A percentile compares a stretch with the other conserved stretches of the same genome.
phyloP scores from a whole-genome alignment of 1,140 invertebrate species.

The Drosophila subpulchrella region DNA sequence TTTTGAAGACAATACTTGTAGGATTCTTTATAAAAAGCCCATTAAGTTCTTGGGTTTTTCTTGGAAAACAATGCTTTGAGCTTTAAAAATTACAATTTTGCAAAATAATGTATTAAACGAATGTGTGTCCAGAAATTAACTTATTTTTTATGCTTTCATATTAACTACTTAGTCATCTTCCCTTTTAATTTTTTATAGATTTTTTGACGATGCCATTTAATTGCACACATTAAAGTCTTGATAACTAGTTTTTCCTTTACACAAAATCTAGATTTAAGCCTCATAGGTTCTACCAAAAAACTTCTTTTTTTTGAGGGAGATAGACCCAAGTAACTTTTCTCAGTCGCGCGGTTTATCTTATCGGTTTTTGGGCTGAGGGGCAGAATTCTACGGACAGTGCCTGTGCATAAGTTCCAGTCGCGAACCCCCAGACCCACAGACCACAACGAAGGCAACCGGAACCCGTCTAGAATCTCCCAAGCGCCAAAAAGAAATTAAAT shows the following conservation, averaged over 20 bases:
- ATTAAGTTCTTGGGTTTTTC: not conserved
- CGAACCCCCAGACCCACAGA: slow-evolving; percentile 15
- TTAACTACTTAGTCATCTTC: too few relatives aligned
- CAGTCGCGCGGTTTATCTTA: slow-evolving; percentile 35
- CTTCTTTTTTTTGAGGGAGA: slow-evolving; percentile 5
- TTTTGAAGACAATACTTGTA: not conserved
- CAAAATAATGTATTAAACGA: too few relatives aligned
- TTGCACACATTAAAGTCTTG: not conserved
- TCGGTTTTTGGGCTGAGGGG: slow-evolving; percentile 4
- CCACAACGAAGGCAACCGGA: slow-evolving; percentile 20
- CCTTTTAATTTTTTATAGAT: too few relatives aligned
- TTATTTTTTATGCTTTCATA: too few relatives aligned
- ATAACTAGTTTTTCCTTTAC: not conserved
- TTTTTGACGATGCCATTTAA: too few relatives aligned
- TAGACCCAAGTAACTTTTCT: slow-evolving; percentile 13
- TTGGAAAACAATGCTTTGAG: too few relatives aligned
- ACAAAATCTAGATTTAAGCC: not conserved
- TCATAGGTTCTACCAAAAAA: not conserved
- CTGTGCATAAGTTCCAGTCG: slow-evolving; percentile 26
- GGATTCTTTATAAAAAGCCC: not conserved
- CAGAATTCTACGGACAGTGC: slow-evolving; percentile 13
- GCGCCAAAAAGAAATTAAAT: slow-evolving; percentile 15
- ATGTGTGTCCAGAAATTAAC: too few relatives aligned
- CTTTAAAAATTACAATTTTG: too few relatives aligned
- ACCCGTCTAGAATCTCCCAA: slow-evolving; percentile 30